Evolutionary conservation across 2,113 vertebrate genomes (phyloP).

Genomic region (Martes martes): DNA sequence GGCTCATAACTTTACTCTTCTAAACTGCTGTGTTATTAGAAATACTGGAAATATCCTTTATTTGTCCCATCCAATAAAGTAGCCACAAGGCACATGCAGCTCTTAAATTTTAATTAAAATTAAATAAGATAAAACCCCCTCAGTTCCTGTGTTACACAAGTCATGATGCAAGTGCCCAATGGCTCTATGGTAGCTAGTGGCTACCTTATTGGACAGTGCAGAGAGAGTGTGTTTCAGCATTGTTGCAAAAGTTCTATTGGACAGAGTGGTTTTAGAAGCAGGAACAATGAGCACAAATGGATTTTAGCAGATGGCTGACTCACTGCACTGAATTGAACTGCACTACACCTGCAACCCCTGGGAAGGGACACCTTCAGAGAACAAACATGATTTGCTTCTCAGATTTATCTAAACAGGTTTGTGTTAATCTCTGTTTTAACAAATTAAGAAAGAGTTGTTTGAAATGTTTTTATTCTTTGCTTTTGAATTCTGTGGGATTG

Average conservation of each 20-base stretch:
- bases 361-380: neutral
- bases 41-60: neutral
- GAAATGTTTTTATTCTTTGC: slow-evolving; percentile 31
- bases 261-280: slow-evolving; percentile 67
- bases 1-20: neutral
- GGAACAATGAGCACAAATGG: slow-evolving; percentile 68
- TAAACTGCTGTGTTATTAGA: neutral
- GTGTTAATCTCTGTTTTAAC: slow-evolving; percentile 54
- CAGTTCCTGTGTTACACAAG: neutral
- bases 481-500: slow-evolving; percentile 34
- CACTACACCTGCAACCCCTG: neutral
- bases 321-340: neutral
- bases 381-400: neutral
- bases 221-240: neutral
- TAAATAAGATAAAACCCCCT: neutral
- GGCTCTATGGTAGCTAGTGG: neutral
- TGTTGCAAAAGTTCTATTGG: neutral
- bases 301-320: slow-evolving; percentile 76
- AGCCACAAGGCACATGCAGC: neutral
- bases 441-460: neutral
- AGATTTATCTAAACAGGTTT: slow-evolving; percentile 63
- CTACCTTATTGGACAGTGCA: neutral
- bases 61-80: neutral
- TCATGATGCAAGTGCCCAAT: neutral
- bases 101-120: neutral